phyloP scores from a whole-genome alignment of 35 echinoderm and acorn worm genomes.

The Ophiothrix spiculata region DNA sequence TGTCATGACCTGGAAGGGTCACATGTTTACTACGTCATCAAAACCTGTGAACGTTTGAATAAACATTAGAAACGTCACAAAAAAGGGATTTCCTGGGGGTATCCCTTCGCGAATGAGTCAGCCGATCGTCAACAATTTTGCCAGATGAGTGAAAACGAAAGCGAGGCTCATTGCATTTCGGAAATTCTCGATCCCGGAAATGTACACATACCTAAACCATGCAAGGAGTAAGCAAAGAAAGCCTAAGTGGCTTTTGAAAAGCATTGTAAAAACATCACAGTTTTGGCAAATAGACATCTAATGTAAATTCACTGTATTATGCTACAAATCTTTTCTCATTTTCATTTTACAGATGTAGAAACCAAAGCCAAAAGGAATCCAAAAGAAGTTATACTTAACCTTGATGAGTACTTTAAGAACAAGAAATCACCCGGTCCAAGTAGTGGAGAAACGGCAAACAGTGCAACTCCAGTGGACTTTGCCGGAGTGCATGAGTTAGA shows the following conservation, averaged over 20 bases:
- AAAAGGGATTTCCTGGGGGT: too few relatives aligned
- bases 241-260: background rate
- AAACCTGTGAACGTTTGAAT: too few relatives aligned
- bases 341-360: conserved; percentile 62
- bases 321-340: background rate
- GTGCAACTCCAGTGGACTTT: conserved; percentile 33
- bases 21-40: too few relatives aligned
- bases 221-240: background rate
- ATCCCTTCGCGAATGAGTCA: too few relatives aligned
- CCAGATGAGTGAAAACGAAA: background rate
- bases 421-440: conserved; percentile 20
- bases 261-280: background rate
- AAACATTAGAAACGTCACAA: too few relatives aligned
- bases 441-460: background rate
- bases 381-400: conserved; percentile 42
- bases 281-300: background rate
- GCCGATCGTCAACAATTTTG: too few relatives aligned
- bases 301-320: background rate
- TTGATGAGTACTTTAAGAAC: conserved; percentile 54
- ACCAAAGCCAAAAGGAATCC: conserved; percentile 65
- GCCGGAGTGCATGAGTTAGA: conserved; percentile 76
- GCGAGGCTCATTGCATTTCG: background rate
- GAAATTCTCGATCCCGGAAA: background rate
- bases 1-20: too few relatives aligned
- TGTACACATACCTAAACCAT: background rate